Conservation (phyloP, 2,113 vertebrate genomes). For the Scophthalmus maximus region DNA sequence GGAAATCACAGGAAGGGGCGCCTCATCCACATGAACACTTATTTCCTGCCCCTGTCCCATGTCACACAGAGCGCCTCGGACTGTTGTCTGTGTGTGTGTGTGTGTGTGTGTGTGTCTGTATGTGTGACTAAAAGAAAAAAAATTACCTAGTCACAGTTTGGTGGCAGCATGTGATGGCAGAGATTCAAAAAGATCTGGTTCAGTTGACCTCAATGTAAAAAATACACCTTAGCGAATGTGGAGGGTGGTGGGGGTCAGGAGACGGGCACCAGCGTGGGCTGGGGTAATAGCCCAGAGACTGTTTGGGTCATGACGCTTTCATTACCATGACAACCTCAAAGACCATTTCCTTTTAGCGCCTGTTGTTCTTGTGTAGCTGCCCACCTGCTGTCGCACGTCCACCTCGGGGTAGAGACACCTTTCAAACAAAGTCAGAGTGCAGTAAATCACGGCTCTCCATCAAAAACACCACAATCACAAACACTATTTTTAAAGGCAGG, state of each 20-base stretch:
- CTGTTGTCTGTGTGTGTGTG: constrained; percentile 55
- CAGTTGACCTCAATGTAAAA: constrained; percentile 49
- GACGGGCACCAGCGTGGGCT: constrained; percentile 26
- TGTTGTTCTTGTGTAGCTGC: constrained; percentile 66
- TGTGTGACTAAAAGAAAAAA: constrained; percentile 33
- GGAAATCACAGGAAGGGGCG: constrained; percentile 81
- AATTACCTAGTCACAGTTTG: constrained; percentile 16
- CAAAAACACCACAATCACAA: constrained; percentile 29
- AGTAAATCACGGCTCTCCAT: constrained; percentile 39
- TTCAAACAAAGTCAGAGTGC: constrained; percentile 50
- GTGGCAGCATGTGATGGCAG: constrained; percentile 46
- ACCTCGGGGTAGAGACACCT: constrained; percentile 32
- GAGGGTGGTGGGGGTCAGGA: constrained; percentile 29
- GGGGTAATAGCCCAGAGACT: constrained; percentile 57
- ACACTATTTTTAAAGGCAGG: constrained; percentile 22
- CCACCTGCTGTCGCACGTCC: constrained; percentile 69
- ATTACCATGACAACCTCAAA: constrained; percentile 73
- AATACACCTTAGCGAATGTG: constrained; percentile 40
- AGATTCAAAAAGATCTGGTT: constrained; percentile 55
- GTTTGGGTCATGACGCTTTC: constrained; percentile 70
- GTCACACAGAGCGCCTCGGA: constrained; percentile 47
- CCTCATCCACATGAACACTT: constrained; percentile 85
- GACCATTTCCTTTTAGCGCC: constrained; percentile 61
- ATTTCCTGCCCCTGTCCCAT: constrained; percentile 84
- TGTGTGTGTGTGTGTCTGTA: constrained; percentile 18